These are phyloP conservation scores for Trachythela sp. DNA, from an alignment of 64 coral and sea anemone species.

Conservation along the genomic window DNA sequence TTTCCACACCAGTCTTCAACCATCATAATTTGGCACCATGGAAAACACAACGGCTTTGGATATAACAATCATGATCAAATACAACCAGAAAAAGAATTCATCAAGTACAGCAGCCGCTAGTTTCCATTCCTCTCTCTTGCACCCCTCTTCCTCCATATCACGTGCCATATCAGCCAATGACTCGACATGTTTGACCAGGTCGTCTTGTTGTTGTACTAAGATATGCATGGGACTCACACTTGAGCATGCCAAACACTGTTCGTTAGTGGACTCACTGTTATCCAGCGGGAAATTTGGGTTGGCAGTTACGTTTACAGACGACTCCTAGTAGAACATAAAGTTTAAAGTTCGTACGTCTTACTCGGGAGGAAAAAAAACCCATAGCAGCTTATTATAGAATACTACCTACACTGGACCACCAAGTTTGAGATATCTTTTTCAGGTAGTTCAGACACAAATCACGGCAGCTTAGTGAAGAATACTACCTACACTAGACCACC, in stretches of 20 bases:
- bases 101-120: conserved; percentile 1
- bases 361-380: too few relatives aligned
- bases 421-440: too few relatives aligned
- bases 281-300: too few relatives aligned
- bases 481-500: too few relatives aligned
- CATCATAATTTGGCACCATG: not conserved
- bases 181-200: not conserved
- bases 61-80: not conserved
- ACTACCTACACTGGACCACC: too few relatives aligned
- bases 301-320: too few relatives aligned
- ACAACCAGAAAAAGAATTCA: conserved; percentile 18
- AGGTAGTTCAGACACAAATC: too few relatives aligned
- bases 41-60: not conserved
- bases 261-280: not conserved
- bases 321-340: too few relatives aligned
- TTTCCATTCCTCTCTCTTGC: conserved; percentile 31
- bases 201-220: not conserved
- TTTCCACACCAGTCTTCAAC: not conserved
- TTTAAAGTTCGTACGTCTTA: too few relatives aligned
- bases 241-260: not conserved
- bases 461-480: too few relatives aligned
- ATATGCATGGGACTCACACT: not conserved
- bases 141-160: not conserved
- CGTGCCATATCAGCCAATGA: conserved; percentile 1
- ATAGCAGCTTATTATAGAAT: too few relatives aligned